Evolutionary conservation across 64 coral and sea anemone genomes (phyloP), one percentile per base, ranked within the genome.

Genomic region (Orbicella faveolata): DNA sequence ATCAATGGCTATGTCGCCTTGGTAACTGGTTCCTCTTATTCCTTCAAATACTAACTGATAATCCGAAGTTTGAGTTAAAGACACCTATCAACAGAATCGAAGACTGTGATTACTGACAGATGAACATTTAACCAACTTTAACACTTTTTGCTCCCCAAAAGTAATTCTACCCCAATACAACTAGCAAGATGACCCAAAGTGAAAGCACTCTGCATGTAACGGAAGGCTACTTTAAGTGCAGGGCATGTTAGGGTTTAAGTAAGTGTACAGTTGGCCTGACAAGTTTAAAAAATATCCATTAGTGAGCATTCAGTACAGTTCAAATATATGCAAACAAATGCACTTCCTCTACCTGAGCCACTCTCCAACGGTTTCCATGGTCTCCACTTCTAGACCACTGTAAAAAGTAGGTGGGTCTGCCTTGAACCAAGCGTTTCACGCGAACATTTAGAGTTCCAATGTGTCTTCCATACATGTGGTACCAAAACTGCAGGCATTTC

Each of bases 401-500:
- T 18, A 92, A 62, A 67, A 87, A 92, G 75, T 92, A 92, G 16
- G 67, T 87, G 17, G 90, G 90, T 74, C 13, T 93, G 33, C 97
- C 97, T 30, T 89, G 83, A 69, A 95, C 90, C 78, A 80, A 57
- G 52, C 75, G 93, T 76, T 87, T 88, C 20, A 89, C 82, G 80
- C 93, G 92, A 21, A 99, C 91, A 26, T 99, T 99, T 72, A 99
- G 87, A 34, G 91, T 95, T 36, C 97, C 97, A 36, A 99, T 99
- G 10, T 79, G 44, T 61, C 74, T 54, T 33, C 97, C 97, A 76
- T 90, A 93, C 97, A 99, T 99, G 74, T 99, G 97, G 55, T 93
- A 99, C 97, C 97, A 99, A 90, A 99, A 99, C 67, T 88, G 83
- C 23, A 99, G 78, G 81, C 97, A 99, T 70, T 89, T 99, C 2